These are phyloP conservation scores for Craniophora ligustri DNA, from an alignment of 2,888 invertebrate genomes.

Conservation along the genomic window DNA sequence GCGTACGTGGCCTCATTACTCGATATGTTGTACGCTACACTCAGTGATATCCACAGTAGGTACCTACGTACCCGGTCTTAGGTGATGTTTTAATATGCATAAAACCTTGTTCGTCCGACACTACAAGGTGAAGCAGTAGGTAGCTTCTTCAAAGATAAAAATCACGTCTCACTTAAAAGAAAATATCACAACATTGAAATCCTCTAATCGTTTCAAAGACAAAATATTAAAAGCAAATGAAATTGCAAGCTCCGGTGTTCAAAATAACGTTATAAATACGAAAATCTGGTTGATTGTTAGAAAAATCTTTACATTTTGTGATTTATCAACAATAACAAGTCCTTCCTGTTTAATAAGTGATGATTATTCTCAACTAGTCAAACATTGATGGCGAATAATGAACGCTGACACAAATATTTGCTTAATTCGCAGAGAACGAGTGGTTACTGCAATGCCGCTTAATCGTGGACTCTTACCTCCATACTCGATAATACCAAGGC, in stretches of 20 bases:
- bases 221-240: conserved; percentile 5
- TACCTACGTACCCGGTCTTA: conserved; percentile 20
- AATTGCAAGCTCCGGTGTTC: not conserved
- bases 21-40: conserved; percentile 60
- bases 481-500: conserved; percentile 83
- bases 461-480: conserved; percentile 72
- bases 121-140: conserved; percentile 47
- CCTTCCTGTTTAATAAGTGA: conserved; percentile 23
- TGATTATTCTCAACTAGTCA: conserved; percentile 35
- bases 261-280: conserved; percentile 1
- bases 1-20: conserved; percentile 75
- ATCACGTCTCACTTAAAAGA: conserved; percentile 42
- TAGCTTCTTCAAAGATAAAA: conserved; percentile 43
- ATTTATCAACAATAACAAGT: conserved; percentile 3
- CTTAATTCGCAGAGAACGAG: conserved; percentile 65
- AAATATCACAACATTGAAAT: conserved; percentile 21
- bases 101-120: conserved; percentile 51
- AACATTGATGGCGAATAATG: conserved; percentile 49
- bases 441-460: conserved; percentile 63
- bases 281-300: not conserved
- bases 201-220: conserved; percentile 25
- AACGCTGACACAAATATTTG: conserved; percentile 68
- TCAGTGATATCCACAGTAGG: conserved; percentile 49
- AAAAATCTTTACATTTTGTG: not conserved
- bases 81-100: conserved; percentile 49